A percentile compares a stretch with the other conserved stretches of the same genome.
phyloP scores from a whole-genome alignment of 1,140 invertebrate species.

The Homalodisca vitripennis region DNA sequence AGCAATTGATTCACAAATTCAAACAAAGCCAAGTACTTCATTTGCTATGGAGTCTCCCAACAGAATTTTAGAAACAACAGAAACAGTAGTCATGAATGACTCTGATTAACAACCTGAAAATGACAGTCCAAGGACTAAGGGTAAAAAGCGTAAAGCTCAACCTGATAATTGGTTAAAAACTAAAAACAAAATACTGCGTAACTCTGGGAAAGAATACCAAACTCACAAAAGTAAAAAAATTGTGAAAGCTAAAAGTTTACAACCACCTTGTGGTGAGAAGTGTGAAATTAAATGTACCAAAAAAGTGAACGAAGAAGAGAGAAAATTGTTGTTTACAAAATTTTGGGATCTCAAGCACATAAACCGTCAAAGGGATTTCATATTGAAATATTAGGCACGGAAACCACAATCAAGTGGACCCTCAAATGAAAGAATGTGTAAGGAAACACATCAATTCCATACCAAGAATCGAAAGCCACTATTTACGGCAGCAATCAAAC shows the following conservation, averaged over 20 bases:
- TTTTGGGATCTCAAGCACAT: slow-evolving; percentile 27
- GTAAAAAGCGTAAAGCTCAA: slow-evolving; percentile 11
- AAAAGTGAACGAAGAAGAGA: slow-evolving; percentile 11
- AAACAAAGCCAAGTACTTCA: too few species aligned
- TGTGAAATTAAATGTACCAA: slow-evolving; percentile 22
- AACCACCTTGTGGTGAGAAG: background rate
- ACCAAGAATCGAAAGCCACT: slow-evolving; percentile 36
- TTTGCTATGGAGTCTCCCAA: too few species aligned
- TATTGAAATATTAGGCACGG: slow-evolving; percentile 31
- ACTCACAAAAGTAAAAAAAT: slow-evolving; percentile 9
- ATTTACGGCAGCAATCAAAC: slow-evolving; percentile 24
- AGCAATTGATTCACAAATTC: too few species aligned
- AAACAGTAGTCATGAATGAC: too few species aligned
- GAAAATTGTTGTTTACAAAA: slow-evolving; percentile 5
- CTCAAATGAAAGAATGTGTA: slow-evolving; percentile 28
- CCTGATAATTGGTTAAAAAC: slow-evolving; percentile 10
- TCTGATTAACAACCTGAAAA: background rate
- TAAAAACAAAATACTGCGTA: slow-evolving; percentile 22
- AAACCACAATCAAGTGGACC: slow-evolving; percentile 23
- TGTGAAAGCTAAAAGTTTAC: background rate
- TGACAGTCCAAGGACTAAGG: background rate
- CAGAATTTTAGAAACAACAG: too few species aligned
- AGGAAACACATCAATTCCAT: slow-evolving; percentile 36
- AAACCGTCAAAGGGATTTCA: slow-evolving; percentile 5
- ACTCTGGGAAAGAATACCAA: slow-evolving; percentile 23